A percentile compares a stretch with the other conserved stretches of the same genome.
phyloP scores from a whole-genome alignment of 2,113 vertebrate genomes.

The Lophochroa leadbeateri region DNA sequence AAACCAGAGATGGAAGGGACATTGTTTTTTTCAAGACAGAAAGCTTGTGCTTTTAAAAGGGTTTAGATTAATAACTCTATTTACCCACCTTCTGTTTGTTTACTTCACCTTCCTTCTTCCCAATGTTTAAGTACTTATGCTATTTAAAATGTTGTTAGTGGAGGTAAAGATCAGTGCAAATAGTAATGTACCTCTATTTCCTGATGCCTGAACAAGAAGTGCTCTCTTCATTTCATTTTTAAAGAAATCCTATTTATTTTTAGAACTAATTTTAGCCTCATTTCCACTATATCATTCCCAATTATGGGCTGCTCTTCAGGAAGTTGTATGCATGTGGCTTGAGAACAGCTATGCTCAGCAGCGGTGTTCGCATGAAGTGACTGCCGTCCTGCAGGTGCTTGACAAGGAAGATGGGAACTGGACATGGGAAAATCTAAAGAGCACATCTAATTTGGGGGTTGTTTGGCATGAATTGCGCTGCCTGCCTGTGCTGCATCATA shows the following conservation, averaged over 20 bases:
- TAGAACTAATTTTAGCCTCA: background rate
- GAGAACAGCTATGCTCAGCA: background rate
- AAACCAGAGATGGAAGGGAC: background rate
- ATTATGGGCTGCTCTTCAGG: background rate
- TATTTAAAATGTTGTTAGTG: background rate
- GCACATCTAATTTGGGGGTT: fast-evolving
- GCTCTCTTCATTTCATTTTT: background rate
- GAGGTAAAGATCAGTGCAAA: background rate
- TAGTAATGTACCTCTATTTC: background rate
- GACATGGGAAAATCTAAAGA: background rate
- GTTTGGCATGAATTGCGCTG: fast-evolving
- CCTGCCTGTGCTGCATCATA: background rate
- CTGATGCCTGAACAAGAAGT: background rate
- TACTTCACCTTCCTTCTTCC: background rate
- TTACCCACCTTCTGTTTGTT: background rate
- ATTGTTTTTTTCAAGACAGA: background rate
- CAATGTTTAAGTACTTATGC: background rate
- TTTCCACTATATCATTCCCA: background rate
- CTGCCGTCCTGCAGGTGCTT: fast-evolving
- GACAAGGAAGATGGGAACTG: background rate
- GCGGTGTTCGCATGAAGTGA: fast-evolving
- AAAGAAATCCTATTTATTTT: background rate
- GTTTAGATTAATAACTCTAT: background rate
- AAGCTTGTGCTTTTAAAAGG: background rate
- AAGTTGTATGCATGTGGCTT: fast-evolving